A percentile compares a stretch with the other conserved stretches of the same genome.
phyloP scores from a whole-genome alignment of 2,888 invertebrate genomes.

The Didymodactylos carnosus region DNA sequence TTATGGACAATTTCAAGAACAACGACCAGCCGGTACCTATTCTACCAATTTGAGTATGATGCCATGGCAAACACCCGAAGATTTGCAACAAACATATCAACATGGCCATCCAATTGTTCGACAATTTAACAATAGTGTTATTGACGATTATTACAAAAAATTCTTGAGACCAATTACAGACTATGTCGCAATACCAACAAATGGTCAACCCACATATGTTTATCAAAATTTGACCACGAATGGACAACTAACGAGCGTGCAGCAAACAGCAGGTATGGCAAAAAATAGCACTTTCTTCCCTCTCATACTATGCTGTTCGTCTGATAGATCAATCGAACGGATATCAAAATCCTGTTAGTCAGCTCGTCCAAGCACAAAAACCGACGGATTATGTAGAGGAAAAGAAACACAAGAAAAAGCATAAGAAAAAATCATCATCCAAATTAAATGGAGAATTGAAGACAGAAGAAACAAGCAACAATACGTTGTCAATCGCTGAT shows the following conservation, averaged over 20 bases:
- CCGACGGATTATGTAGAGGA: neutral
- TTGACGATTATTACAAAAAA: neutral
- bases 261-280: too few species aligned
- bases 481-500: too few species aligned
- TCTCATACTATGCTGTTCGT: too few species aligned
- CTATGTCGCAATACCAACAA: neutral
- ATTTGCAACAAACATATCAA: neutral
- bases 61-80: neutral
- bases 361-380: too few species aligned
- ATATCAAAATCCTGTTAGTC: too few species aligned
- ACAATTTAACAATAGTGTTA: neutral
- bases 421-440: neutral
- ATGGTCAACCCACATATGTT: neutral
- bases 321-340: too few species aligned
- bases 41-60: too few species aligned
- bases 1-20: too few species aligned
- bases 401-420: neutral
- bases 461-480: too few species aligned
- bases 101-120: neutral
- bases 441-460: too few species aligned
- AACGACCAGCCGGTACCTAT: too few species aligned
- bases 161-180: neutral
- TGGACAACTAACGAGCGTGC: neutral
- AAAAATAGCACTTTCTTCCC: too few species aligned
- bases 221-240: neutral